phyloP scores from a whole-genome alignment of 2,797 vertebrate genomes.

The Necrosyrtes monachus region DNA sequence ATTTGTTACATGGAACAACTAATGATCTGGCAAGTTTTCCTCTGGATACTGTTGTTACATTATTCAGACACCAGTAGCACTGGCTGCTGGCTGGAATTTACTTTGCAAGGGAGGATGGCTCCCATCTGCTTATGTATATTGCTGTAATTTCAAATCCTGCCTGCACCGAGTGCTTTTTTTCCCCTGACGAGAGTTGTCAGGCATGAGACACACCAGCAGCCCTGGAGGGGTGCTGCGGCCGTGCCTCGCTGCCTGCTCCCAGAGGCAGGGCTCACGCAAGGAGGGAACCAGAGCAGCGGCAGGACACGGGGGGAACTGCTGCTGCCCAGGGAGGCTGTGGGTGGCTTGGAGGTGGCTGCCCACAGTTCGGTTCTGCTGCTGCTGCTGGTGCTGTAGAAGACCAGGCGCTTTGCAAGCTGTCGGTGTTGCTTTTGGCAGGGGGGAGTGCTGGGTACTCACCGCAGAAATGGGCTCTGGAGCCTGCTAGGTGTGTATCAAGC shows the following conservation, averaged over 20 bases:
- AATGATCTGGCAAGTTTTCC: not conserved
- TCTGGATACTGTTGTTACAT: not conserved
- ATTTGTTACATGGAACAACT: not conserved
- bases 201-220: not conserved
- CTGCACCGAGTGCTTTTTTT: not conserved
- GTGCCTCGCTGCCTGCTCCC: not conserved
- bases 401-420: not conserved
- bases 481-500: not conserved
- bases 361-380: not conserved
- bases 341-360: not conserved
- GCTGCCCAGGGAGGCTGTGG: not conserved
- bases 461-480: not conserved
- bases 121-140: not conserved
- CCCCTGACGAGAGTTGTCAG: not conserved
- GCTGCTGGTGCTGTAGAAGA: not conserved
- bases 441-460: not conserved
- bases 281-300: not conserved
- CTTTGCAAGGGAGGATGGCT: not conserved
- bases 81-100: not conserved
- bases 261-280: not conserved
- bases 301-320: not conserved
- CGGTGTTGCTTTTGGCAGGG: not conserved
- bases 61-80: not conserved
- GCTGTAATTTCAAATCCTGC: not conserved
- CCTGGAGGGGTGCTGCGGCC: accelerated